These are phyloP conservation scores for Hydrozoanthus tunicans DNA, from an alignment of 64 coral and sea anemone genomes.

Conservation along the genomic window DNA sequence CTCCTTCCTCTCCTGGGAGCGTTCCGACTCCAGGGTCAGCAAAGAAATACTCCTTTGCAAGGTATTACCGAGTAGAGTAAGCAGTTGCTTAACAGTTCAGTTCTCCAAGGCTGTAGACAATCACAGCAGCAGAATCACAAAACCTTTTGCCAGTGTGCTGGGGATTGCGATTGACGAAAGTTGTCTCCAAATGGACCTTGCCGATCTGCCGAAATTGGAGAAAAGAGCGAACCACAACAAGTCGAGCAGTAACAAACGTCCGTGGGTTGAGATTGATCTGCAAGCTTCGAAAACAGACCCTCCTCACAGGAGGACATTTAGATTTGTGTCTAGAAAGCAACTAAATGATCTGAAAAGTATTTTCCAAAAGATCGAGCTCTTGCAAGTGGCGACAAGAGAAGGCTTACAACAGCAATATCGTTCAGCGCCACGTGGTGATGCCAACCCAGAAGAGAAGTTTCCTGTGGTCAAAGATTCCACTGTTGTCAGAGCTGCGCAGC, in stretches of 20 bases:
- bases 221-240: background rate
- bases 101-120: background rate
- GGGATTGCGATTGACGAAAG: constrained; percentile 6
- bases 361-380: constrained; percentile 40
- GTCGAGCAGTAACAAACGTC: constrained; percentile 2
- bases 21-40: background rate
- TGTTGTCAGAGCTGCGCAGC: constrained; percentile 57
- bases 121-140: background rate
- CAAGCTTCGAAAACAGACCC: background rate
- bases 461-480: background rate
- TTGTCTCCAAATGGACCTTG: constrained; percentile 3
- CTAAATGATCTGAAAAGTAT: constrained; percentile 25
- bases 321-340: constrained; percentile 36
- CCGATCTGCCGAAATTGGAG: constrained; percentile 10
- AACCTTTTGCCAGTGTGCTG: background rate
- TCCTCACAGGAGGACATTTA: constrained; percentile 42
- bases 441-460: too few relatives aligned
- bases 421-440: constrained; percentile 1
- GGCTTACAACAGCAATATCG: constrained; percentile 41
- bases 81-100: constrained; percentile 3
- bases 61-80: background rate
- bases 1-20: background rate
- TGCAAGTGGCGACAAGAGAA: background rate
- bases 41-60: constrained; percentile 12
- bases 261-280: constrained; percentile 5